Evolutionary conservation across 2,888 invertebrate species (phyloP).

Genomic region (Hololepta plana): DNA sequence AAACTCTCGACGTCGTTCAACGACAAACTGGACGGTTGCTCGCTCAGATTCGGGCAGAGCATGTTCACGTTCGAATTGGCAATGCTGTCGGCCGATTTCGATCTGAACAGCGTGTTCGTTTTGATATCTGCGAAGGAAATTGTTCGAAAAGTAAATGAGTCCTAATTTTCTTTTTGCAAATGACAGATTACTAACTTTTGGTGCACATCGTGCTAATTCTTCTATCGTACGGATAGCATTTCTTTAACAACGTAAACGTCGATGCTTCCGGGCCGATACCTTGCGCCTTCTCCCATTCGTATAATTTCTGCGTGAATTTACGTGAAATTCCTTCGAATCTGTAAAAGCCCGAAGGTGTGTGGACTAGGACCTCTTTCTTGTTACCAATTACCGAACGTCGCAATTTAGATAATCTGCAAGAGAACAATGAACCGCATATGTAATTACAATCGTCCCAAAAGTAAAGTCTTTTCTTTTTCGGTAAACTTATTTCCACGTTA

Average conservation of each 20-base stretch:
- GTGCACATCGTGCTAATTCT: too few relatives aligned
- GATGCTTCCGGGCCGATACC: conserved; percentile 75
- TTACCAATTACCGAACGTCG: conserved; percentile 34
- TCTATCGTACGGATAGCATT: conserved; percentile 9
- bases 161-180: too few relatives aligned
- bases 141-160: too few relatives aligned
- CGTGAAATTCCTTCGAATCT: conserved; percentile 74
- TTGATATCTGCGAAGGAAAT: conserved; percentile 7
- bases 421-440: too few relatives aligned
- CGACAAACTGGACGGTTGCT: conserved; percentile 55
- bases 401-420: conserved; percentile 36
- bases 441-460: neutral
- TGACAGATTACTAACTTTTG: too few relatives aligned
- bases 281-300: conserved; percentile 82
- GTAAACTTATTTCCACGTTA: neutral
- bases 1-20: conserved; percentile 54
- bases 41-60: conserved; percentile 33
- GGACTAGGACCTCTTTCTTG: conserved; percentile 58
- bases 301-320: conserved; percentile 75
- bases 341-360: conserved; percentile 67
- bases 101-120: conserved; percentile 35
- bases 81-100: conserved; percentile 62
- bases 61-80: conserved; percentile 26
- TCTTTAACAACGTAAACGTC: conserved; percentile 56
- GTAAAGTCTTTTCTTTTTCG: neutral